Evolutionary conservation across 2,888 invertebrate species (phyloP), one percentile per base, ranked within the genome.

Genomic region (Andrena trimmerana): DNA sequence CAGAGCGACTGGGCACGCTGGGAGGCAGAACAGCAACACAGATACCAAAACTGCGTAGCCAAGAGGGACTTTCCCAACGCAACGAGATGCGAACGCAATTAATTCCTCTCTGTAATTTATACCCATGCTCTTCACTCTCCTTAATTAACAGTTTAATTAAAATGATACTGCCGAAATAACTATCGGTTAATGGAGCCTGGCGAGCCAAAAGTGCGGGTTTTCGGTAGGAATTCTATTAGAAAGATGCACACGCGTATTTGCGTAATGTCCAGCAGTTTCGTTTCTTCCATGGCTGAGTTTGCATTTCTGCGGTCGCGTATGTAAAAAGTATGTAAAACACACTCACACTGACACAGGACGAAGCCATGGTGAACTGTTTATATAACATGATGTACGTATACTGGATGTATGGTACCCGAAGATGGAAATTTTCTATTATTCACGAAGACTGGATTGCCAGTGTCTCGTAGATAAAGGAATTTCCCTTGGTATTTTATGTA

Each of bases 401-500:
- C 42, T 27, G 73, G 63, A 48, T 59, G 33, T 65, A 57, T 57
- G 33, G 31, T 42, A 52, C 70, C 57, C 24, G 83, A 87, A 84
- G 86, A 85, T 84, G 86, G 82, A 89, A 81, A 88, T 86, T 82
- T 78, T 83, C 83, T 83, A 87, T 87, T 85, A 87, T 82, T 73
- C 67, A 73, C 68, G 79, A 83, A 78, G 88, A 84, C 85, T 85
- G 81, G 81, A 78, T 83, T 74, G 65, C 75, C 54, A 7, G 70
- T 59, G 65, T 76, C 69, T 71, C 50, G 66, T 59, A 68, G 62
- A 59, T 68, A 71, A 69, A 70, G 24, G 70, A 71, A 71, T 82
- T 79, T 75, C 67, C 69, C 52, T 54, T 27, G 67, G 52, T 10
- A 68, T 73, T 83, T 67, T 60, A 8, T 65, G 24, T 16, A 31